Base-by-base conservation (phyloP, 2,888 invertebrate species). In the Silvanus unidentatus region DNA sequence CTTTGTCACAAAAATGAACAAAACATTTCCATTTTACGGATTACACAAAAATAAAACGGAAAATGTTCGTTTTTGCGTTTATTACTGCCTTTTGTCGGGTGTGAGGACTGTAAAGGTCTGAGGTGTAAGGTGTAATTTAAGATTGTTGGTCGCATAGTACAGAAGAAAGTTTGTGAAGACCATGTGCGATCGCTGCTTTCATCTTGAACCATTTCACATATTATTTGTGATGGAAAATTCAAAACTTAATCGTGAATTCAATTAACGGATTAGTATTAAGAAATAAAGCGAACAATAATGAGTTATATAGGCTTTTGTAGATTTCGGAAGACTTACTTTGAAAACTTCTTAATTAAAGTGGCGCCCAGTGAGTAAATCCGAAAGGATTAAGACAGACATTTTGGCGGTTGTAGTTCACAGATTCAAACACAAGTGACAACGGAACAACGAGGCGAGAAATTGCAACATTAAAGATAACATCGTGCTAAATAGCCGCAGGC, bases 401-500 rank as follows among this genome's bases (percentile, higher is more conserved):
- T 42, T 43, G 40, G 44, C 43, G 46, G 36, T 46, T 41, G 50
- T 42, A 47, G 46, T 48, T 45, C 46, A 47, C 48, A 48, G 48
- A 47, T 47, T 51, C 51, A 44, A 47, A 48, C 49, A 48, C 53
- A 54, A 62, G 61, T 61, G 65, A 66, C 65, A 65, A 62, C 60
- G 55, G 50, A 57, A 69, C 69, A 69, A 69, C 69, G 70, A 70
- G 67, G 67, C 70, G 70, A 69, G 71, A 71, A 70, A 70, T 69
- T 69, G 69, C 68, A 64, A 68, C 70, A 68, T 66, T 66, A 69
- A 68, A 69, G 70, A 71, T 70, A 71, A 71, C 71, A 70, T 69
- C 69, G 66, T 61, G 68, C 64, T 69, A 69, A 70, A 70, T 68
- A 60, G 69, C 70, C 70, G 63, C 64, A 59, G 68, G 70, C 64